Percentiles rank a stretch among this genome's conserved stretches.
Evolutionary conservation across 2,113 vertebrate genomes (phyloP).

Genomic region (Pyxicephalus adspersus): DNA sequence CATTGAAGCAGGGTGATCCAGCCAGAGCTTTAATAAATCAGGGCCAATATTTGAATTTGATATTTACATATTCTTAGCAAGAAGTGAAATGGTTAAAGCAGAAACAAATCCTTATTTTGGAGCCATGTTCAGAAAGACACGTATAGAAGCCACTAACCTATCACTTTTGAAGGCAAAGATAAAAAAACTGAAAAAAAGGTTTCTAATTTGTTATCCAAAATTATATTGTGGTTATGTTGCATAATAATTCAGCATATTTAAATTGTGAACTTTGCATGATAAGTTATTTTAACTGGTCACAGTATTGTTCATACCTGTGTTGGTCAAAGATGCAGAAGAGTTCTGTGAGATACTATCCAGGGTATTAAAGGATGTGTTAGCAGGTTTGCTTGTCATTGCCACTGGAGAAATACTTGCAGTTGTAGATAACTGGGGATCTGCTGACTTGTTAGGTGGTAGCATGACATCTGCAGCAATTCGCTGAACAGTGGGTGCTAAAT

Average conservation of each 20-base stretch:
- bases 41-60: too few species aligned
- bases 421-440: constrained; percentile 12
- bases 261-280: too few species aligned
- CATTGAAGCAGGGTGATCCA: too few species aligned
- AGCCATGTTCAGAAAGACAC: too few species aligned
- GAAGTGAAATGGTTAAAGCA: too few species aligned
- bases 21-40: too few species aligned
- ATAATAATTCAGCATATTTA: background rate
- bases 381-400: background rate
- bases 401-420: background rate
- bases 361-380: background rate
- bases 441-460: constrained; percentile 22
- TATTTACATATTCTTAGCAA: too few species aligned
- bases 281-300: background rate
- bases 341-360: background rate
- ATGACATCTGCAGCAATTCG: constrained; percentile 19
- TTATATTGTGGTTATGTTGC: background rate
- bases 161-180: too few species aligned
- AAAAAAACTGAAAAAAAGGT: too few species aligned
- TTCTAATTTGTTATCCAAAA: background rate
- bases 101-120: too few species aligned
- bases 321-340: background rate
- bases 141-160: too few species aligned
- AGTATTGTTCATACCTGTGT: background rate
- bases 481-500: constrained; percentile 1